These are phyloP conservation scores for Astur gentilis DNA, from an alignment of 2,113 vertebrate genomes.

Conservation along the genomic window DNA sequence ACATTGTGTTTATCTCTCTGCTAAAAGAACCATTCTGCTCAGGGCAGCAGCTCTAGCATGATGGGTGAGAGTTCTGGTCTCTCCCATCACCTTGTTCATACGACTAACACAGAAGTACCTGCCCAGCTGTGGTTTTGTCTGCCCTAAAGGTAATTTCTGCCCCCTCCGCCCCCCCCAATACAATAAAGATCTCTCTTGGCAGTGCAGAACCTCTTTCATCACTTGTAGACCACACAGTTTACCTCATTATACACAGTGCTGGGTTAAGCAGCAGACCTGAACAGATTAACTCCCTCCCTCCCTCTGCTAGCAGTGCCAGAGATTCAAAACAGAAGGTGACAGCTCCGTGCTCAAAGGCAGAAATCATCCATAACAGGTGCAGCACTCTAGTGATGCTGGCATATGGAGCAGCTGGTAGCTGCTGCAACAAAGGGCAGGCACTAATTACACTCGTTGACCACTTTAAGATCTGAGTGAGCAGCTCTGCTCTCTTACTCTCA, in stretches of 20 bases:
- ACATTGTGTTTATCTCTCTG: not conserved
- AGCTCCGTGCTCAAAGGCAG: not conserved
- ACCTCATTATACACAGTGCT: not conserved
- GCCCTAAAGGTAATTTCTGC: not conserved
- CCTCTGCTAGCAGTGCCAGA: not conserved
- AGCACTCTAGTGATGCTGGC: not conserved
- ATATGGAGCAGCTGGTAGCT: not conserved
- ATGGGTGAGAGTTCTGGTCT: not conserved
- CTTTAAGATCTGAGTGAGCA: not conserved
- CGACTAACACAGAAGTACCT: not conserved
- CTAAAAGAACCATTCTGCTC: not conserved
- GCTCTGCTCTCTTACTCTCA: not conserved
- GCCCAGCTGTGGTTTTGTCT: not conserved
- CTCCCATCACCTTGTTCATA: not conserved
- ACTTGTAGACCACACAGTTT: not conserved
- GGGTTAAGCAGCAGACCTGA: not conserved
- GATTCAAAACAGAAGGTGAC: not conserved
- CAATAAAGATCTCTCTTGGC: not conserved
- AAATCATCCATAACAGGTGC: not conserved
- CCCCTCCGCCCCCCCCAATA: fast-evolving
- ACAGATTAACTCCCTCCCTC: not conserved
- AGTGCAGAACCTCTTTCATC: not conserved
- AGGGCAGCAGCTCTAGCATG: not conserved
- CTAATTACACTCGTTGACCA: not conserved
- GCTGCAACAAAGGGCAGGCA: not conserved